A percentile compares a stretch with the other conserved stretches of the same genome.
These are phyloP conservation scores for Oopsacas minuta DNA, from an alignment of 37 sponge, comb jelly and placozoan species.

Conservation along the genomic window DNA sequence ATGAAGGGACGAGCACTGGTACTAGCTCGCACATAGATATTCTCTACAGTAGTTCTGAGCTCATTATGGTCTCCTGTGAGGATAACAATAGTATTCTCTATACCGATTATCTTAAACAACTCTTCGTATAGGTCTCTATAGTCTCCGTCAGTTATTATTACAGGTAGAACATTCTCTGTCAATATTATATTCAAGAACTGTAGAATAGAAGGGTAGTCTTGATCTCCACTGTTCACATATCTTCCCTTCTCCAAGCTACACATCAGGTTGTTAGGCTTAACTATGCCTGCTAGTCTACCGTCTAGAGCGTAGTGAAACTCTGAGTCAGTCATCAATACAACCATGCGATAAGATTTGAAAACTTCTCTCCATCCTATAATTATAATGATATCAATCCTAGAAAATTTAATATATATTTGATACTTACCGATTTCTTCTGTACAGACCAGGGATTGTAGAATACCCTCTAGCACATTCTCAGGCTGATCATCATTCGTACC, in stretches of 20 bases:
- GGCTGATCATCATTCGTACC: constrained; percentile 12
- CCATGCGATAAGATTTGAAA: background rate
- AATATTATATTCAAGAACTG: background rate
- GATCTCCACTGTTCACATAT: background rate
- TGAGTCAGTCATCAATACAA: background rate
- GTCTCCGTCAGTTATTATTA: constrained; percentile 4
- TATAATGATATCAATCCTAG: background rate
- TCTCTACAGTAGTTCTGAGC: background rate
- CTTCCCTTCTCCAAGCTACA: background rate
- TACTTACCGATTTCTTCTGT: background rate
- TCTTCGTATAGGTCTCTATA: background rate
- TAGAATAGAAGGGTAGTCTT: background rate
- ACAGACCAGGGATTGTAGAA: background rate
- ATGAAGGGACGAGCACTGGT: background rate
- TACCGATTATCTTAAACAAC: background rate
- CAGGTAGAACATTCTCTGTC: background rate
- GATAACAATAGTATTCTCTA: background rate
- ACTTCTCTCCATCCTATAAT: background rate
- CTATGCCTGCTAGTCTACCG: background rate
- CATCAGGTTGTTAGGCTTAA: background rate
- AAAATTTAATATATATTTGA: background rate
- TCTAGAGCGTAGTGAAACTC: constrained; percentile 4
- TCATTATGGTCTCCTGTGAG: background rate
- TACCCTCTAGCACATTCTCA: background rate
- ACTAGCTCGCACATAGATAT: background rate